Evolutionary conservation across 2,113 vertebrate genomes (phyloP).

Genomic region (Antidorcas marsupialis): DNA sequence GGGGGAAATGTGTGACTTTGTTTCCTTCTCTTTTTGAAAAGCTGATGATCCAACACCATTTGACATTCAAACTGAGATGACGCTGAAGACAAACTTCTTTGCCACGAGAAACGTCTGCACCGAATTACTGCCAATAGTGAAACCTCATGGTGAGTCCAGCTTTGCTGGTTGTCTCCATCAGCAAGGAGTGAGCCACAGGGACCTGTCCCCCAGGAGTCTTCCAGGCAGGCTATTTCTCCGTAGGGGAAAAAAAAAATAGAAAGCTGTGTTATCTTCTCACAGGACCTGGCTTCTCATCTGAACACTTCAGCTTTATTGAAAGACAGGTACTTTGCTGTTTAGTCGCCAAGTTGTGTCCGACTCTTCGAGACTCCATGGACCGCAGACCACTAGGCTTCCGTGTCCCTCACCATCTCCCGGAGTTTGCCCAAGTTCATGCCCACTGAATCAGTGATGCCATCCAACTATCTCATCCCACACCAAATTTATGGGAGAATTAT

Average conservation of each 20-base stretch:
- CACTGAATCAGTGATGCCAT: not conserved
- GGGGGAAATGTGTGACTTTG: not conserved
- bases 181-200: not conserved
- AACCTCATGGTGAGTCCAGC: constrained; percentile 86
- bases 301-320: not conserved
- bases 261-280: not conserved
- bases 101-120: constrained; percentile 88
- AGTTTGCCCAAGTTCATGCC: not conserved
- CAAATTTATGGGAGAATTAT: not conserved
- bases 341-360: not conserved
- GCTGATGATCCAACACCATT: constrained; percentile 86
- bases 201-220: not conserved
- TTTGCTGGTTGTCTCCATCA: rapidly evolving
- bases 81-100: constrained; percentile 93
- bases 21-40: constrained; percentile 55
- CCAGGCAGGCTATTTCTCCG: not conserved
- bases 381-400: not conserved
- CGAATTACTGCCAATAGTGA: constrained; percentile 91
- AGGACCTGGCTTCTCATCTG: not conserved
- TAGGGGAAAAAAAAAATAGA: not conserved
- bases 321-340: not conserved
- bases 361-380: not conserved
- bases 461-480: not conserved
- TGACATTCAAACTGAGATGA: constrained; percentile 87
- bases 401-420: not conserved